A percentile compares a stretch with the other conserved stretches of the same genome.
These are phyloP conservation scores for Vulpes lagopus DNA, from an alignment of 2,113 vertebrate genomes.

Conservation along the genomic window DNA sequence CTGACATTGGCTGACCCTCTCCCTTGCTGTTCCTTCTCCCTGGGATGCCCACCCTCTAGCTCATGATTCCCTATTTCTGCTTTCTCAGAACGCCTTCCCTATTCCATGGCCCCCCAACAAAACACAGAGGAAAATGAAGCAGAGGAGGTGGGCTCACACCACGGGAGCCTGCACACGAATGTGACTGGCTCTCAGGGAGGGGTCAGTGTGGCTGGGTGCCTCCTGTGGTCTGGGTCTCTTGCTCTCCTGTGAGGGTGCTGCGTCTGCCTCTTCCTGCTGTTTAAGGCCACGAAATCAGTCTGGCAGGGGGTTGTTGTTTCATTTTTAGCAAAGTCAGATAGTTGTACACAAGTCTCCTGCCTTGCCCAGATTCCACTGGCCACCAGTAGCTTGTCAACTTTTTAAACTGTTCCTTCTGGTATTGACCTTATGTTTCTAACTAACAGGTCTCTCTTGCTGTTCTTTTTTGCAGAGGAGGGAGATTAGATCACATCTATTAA, in stretches of 20 bases:
- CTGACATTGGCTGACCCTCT: accelerated
- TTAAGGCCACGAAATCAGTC: not conserved
- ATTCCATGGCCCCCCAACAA: not conserved
- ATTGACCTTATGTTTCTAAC: accelerated
- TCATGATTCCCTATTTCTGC: accelerated
- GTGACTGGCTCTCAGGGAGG: not conserved
- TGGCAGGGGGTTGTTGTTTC: not conserved
- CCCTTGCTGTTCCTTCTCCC: not conserved
- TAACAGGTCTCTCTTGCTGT: not conserved
- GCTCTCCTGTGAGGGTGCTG: not conserved
- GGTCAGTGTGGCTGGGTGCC: not conserved
- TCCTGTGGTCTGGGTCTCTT: not conserved
- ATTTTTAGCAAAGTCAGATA: not conserved
- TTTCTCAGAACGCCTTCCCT: not conserved
- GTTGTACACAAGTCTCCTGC: not conserved
- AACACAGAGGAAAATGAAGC: no score
- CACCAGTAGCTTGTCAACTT: no score
- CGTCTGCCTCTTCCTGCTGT: accelerated
- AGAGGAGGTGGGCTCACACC: not conserved
- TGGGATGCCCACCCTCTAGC: not conserved
- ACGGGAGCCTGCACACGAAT: accelerated
- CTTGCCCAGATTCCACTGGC: not conserved
- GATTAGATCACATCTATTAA: not conserved
- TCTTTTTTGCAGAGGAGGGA: not conserved
- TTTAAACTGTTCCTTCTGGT: not conserved